phyloP scores from a whole-genome alignment of 1,140 invertebrate species.

The Cyclina sinensis region DNA sequence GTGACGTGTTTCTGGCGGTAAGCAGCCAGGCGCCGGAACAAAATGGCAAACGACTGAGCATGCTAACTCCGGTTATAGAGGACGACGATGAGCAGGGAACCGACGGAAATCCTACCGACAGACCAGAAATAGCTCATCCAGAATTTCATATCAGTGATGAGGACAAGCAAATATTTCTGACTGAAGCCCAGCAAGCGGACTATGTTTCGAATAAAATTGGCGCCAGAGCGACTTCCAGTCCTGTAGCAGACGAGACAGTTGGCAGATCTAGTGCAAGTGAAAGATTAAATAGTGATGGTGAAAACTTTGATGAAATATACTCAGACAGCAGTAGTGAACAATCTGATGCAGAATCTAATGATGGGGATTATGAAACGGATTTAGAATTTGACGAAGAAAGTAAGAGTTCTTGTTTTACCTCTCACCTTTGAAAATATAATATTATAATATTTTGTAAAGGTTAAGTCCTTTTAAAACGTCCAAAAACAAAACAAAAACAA shows the following conservation, averaged over 20 bases:
- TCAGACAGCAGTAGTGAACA: constrained; percentile 61
- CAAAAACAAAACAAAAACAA: no score
- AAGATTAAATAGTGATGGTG: constrained; percentile 58
- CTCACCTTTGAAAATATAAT: no score
- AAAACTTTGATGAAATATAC: constrained; percentile 65
- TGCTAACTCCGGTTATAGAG: constrained; percentile 71
- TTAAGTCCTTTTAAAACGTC: no score
- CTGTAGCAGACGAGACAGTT: background rate
- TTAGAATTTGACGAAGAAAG: constrained; percentile 78
- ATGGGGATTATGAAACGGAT: constrained; percentile 79
- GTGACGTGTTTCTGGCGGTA: constrained; percentile 58
- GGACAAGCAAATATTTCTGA: constrained; percentile 58
- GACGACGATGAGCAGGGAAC: constrained; percentile 67
- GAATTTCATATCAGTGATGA: constrained; percentile 63
- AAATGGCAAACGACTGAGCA: constrained; percentile 2
- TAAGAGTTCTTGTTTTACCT: constrained; percentile 56
- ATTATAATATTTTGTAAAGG: no score
- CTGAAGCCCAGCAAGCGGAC: constrained; percentile 12
- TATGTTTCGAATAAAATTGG: constrained; percentile 48
- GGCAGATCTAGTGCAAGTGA: background rate
- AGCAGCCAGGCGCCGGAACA: constrained; percentile 37
- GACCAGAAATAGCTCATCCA: constrained; percentile 48
- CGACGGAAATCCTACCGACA: background rate
- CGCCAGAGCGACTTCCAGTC: background rate
- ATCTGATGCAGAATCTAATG: constrained; percentile 65